Percentiles rank a stretch among this genome's conserved stretches.
These are phyloP conservation scores for Cheilinus undulatus DNA, from an alignment of 2,113 vertebrate genomes.

Conservation along the genomic window DNA sequence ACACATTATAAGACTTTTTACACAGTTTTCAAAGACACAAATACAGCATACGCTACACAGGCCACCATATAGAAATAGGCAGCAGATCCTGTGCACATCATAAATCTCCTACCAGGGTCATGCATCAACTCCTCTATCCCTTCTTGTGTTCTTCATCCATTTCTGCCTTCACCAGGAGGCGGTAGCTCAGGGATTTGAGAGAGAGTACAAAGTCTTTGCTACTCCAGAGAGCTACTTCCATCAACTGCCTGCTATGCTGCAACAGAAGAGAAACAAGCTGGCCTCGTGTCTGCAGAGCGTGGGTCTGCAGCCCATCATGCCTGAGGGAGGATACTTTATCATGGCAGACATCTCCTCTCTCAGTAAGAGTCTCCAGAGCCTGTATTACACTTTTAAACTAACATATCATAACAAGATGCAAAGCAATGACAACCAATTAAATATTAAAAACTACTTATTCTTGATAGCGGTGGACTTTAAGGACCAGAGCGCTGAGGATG, in stretches of 20 bases:
- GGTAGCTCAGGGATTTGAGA: slow-evolving; percentile 87
- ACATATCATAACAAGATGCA: no score
- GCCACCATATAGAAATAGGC: no score
- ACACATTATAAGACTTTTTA: no score
- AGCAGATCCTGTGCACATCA: no score
- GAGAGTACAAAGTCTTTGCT: slow-evolving; percentile 83
- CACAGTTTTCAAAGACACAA: no score
- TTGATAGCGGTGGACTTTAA: slow-evolving; percentile 85
- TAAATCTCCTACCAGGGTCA: no score
- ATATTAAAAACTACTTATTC: neutral
- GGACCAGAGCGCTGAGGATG: slow-evolving; percentile 64
- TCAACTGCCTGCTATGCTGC: slow-evolving; percentile 82
- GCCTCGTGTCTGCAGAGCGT: slow-evolving; percentile 81
- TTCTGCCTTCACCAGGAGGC: slow-evolving; percentile 84
- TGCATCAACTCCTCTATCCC: no score
- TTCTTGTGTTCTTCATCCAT: neutral
- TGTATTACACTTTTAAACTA: no score
- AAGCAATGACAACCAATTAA: no score
- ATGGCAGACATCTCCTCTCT: slow-evolving; percentile 89
- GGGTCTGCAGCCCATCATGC: slow-evolving; percentile 88
- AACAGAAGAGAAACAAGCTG: slow-evolving; percentile 85
- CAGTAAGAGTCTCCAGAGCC: slow-evolving; percentile 83
- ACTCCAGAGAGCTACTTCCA: slow-evolving; percentile 91
- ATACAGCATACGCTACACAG: no score
- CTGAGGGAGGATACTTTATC: slow-evolving; percentile 94